Evolutionary conservation across 1,140 invertebrate species (phyloP), one percentile per base, ranked within the genome.

Genomic region (Apocrypta bakeri): DNA sequence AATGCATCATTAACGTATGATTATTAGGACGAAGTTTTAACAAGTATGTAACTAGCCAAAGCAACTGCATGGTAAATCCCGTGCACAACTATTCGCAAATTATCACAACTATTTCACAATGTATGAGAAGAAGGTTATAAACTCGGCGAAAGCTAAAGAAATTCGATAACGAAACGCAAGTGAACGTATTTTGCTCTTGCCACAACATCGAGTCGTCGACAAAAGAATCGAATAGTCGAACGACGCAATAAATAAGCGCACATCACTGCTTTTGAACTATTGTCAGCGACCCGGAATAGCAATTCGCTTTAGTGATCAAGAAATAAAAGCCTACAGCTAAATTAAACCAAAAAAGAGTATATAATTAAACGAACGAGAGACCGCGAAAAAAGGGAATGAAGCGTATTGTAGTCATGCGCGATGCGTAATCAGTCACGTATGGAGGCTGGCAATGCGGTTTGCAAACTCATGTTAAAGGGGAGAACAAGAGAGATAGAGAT

Each of bases 401-500:
- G 24, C 21, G 75, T 63, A 77, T 77, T 68, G 63, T 77, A 17
- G 6, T 61, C n/a, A 21, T 66, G 75, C 33, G 21, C 33, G 21
- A 33, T 37, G 74, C 40, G 21, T 64, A 77, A 66, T 64, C 74
- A 77, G 74, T 64, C 56, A 77, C 29, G 61, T 77, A 31, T 77
- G n/a, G 29, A 40, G 25, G 29, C 74, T 77, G 61, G 73, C 48
- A 76, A 74, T 74, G 42, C 40, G 72, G 73, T 61, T 75, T 75
- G 48, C 48, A 33, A 21, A 63, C 48, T 75, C 48, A 33, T 40
- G 27, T 71, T 27, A 17, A 56, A 73, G 69, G 40, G 37, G 27
- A 24, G 69, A 81, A 25, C 9, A n/a, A 66, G 31, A 42, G 40
- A 48, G 29, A 29, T 31, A 25, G 27, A 40, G 37, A 68, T n/a